Conservation (phyloP, 2,888 invertebrate genomes). For the Saturnia pavonia region DNA sequence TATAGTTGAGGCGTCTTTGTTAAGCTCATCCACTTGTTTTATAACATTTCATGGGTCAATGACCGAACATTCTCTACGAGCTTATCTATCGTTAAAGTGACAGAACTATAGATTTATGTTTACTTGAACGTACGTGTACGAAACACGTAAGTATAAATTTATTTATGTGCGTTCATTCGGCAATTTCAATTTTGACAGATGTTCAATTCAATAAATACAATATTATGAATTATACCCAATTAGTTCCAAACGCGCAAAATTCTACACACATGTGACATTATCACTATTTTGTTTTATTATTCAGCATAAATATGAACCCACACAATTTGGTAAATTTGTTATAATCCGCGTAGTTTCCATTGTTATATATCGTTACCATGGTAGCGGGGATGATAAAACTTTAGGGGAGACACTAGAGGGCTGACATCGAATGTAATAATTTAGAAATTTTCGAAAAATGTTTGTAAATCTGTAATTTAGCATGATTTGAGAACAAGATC, state of each 20-base stretch:
- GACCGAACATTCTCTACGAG: constrained; percentile 32
- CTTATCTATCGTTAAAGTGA: neutral
- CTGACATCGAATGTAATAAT: constrained; percentile 56
- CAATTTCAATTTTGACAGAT: constrained; percentile 59
- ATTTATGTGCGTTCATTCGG: constrained; percentile 14
- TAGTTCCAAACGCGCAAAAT: constrained; percentile 78
- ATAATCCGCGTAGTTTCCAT: constrained; percentile 74
- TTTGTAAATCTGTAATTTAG: constrained; percentile 50
- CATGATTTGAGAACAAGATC: constrained; percentile 42
- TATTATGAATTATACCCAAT: constrained; percentile 76
- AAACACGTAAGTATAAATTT: too few species aligned
- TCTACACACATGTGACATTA: constrained; percentile 77
- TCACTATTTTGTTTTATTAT: constrained; percentile 79
- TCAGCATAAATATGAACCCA: constrained; percentile 75
- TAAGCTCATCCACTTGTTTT: constrained; percentile 30
- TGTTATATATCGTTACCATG: constrained; percentile 66
- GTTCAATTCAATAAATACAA: constrained; percentile 65
- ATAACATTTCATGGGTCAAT: constrained; percentile 31
- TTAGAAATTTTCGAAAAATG: constrained; percentile 48
- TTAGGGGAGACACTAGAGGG: constrained; percentile 55
- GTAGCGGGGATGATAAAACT: constrained; percentile 51
- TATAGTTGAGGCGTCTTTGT: constrained; percentile 22
- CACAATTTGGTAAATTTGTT: constrained; percentile 79
- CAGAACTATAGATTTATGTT: neutral
- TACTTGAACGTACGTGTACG: neutral